Evolutionary conservation across 2,797 vertebrate species (phyloP), one percentile per base, ranked within the genome.

Genomic region (Acanthopagrus latus): DNA sequence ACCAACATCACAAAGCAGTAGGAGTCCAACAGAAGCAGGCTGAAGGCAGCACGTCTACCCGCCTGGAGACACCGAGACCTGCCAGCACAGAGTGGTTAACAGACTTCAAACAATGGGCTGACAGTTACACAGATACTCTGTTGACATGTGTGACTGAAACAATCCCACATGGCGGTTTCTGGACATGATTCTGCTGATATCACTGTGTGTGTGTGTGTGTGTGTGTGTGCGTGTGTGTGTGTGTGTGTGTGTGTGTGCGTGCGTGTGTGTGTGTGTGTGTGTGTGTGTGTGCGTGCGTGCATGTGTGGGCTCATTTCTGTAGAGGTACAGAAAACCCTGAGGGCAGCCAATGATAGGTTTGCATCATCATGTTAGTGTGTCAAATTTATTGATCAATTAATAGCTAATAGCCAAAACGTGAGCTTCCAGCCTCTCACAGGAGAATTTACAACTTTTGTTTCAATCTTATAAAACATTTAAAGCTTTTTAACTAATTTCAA

Each of bases 71-170:
- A 43, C n/a, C 3, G 60, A 70, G 46, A 67, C 44, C 82, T 70
- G 81, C 88, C 87, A 83, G 20, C 77, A 29, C 69, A 23, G 33
- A 80, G 52, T 11, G 54, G 64, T 76, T 80, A 78, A 41, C 58
- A 48, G 14, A 13, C 52, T 75, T 63, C 51, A 81, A 80, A 87
- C 87, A 77, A 78, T 46, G 78, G 65, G 5, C 14, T 38, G 68
- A 63, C 64, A 62, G 63, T 76, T 64, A 73, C 63, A 60, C 16
- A 0, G 50, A 76, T 18, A 38, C 65, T 60, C 13, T 50, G 67
- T 50, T 71, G 79, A 81, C 68, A 69, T 14, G 56, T 14, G 29
- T 43, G 63, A 76, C 52, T 64, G 65, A 66, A 47, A 74, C n/a
- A 54, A 68, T 10, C 63, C 60, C 70, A 78, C 58, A 10, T 23